Evolutionary conservation across 2,797 vertebrate species (phyloP).

Genomic region (Gymnopithys bicolor): DNA sequence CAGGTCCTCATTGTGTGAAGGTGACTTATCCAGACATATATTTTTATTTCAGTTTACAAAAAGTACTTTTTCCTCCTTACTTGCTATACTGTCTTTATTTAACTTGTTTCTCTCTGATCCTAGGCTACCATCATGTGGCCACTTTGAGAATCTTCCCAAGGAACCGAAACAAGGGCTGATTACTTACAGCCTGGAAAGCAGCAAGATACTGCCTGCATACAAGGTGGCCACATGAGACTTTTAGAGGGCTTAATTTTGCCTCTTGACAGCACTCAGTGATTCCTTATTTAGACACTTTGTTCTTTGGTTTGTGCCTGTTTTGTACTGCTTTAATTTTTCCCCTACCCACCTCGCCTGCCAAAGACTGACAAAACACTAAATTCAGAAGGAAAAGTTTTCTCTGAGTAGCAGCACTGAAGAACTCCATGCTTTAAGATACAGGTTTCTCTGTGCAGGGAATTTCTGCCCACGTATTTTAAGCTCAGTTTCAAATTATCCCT

Average conservation of each 20-base stretch:
- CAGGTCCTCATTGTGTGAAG: rapidly evolving
- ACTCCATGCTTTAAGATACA: neutral
- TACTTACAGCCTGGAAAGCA: neutral
- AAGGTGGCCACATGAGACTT: neutral
- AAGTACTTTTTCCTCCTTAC: neutral
- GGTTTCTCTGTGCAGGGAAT: neutral
- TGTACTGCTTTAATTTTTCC: neutral
- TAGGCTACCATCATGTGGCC: conserved; percentile 51
- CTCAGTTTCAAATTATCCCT: neutral
- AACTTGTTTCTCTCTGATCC: neutral
- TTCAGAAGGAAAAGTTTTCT: neutral
- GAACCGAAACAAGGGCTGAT: neutral
- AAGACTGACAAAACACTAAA: neutral
- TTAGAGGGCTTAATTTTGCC: neutral
- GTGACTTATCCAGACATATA: rapidly evolving
- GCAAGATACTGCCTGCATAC: neutral
- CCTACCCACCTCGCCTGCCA: rapidly evolving
- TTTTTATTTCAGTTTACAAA: neutral
- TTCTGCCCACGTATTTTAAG: neutral
- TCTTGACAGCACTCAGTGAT: neutral
- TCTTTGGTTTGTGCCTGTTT: neutral
- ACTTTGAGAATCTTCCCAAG: neutral
- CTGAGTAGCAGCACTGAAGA: neutral
- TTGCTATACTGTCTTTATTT: neutral
- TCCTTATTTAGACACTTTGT: neutral